These are phyloP conservation scores for Dipodomys ordii DNA, from an alignment of 2,113 vertebrate genomes.

Conservation along the genomic window DNA sequence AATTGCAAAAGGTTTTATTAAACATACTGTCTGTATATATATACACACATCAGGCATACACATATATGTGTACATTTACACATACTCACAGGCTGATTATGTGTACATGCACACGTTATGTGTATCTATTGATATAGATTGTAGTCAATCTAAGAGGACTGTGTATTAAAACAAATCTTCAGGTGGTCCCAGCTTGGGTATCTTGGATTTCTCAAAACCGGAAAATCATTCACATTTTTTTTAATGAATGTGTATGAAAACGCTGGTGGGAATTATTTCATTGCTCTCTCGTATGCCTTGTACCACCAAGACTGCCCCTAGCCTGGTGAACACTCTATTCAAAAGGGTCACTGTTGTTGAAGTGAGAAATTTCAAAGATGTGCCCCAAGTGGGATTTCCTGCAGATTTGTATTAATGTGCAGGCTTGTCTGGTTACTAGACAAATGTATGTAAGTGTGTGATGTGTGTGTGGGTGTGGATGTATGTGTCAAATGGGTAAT, in stretches of 20 bases:
- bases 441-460: constrained; percentile 78
- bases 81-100: constrained; percentile 57
- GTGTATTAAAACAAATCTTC: constrained; percentile 79
- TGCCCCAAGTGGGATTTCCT: constrained; percentile 67
- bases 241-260: neutral
- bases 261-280: constrained; percentile 52
- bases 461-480: constrained; percentile 71
- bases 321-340: neutral
- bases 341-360: constrained; percentile 58
- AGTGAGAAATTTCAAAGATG: constrained; percentile 77
- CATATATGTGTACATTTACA: constrained; percentile 71
- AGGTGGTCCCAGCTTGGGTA: constrained; percentile 69
- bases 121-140: constrained; percentile 72
- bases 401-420: constrained; percentile 77
- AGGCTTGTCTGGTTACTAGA: constrained; percentile 74
- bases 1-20: constrained; percentile 72
- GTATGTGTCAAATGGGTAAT: constrained; percentile 77
- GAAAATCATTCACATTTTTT: constrained; percentile 22
- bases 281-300: neutral
- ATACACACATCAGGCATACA: constrained; percentile 79
- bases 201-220: constrained; percentile 74
- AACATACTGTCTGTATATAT: constrained; percentile 85
- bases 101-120: constrained; percentile 66
- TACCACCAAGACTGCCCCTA: constrained; percentile 44
- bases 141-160: constrained; percentile 68